Evolutionary conservation across 2,888 invertebrate species (phyloP), one percentile per base, ranked within the genome.

Genomic region (Agriopis leucophaearia): DNA sequence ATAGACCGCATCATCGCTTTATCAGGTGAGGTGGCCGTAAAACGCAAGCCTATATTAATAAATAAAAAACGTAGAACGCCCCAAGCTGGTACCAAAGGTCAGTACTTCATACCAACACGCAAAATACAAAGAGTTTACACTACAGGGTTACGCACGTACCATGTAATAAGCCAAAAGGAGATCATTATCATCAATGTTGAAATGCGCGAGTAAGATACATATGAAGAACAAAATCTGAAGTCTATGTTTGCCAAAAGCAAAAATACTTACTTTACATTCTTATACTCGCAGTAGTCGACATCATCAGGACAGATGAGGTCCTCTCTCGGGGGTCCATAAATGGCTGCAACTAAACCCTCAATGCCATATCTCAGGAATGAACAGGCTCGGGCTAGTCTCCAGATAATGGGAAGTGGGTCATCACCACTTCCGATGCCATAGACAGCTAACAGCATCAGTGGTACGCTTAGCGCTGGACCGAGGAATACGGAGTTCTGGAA

Each of bases 381-480:
- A 61, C 96, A 94, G 73, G 97, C 96, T 92, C 98, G 96, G 0
- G 97, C 94, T 79, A 98, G 91, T 74, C 95, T 95, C 86, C 99
- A 96, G 74, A 97, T 95, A 0, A 96, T 84, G 0, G 98, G 96
- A 18, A 97, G 95, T 0, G 96, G 96, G 0, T 81, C 84, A n/a
- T 94, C 94, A 0, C 97, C 97, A 69, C 96, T 96, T 7, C 99
- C 99, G 80, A 99, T 96, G 40, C 99, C 97, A 82, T 97, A 97
- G 0, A 96, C 97, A 7, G 98, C 97, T 57, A 99, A 94, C 64
- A 99, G 88, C 95, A 99, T 97, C 12, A 99, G 92, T 0, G 99
- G 99, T 7, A 98, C 98, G 61, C 96, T 95, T 66, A 97, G 83
- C 0, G 97, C 97, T 15, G 99, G 98, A 0, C 98, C 99, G 77